Evolutionary conservation across 1,140 invertebrate genomes (phyloP), one percentile per base, ranked within the genome.

Genomic region (Euwallacea similis): DNA sequence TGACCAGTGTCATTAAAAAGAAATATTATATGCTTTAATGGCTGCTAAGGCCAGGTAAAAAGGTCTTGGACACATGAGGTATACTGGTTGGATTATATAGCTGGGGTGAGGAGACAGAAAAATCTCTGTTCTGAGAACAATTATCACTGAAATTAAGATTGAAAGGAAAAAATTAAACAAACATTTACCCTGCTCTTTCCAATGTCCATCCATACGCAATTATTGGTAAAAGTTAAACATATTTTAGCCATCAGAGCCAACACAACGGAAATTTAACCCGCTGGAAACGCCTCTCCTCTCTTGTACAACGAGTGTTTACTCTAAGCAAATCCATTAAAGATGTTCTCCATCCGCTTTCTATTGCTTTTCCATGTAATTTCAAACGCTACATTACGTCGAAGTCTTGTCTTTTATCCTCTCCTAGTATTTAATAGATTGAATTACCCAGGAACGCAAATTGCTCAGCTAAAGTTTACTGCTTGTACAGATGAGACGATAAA

Each of bases 301-400:
- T 55, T 8, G 64, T 54, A 55, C 10, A 66, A 66, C 53, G 54
- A 47, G n/a, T 62, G 58, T 62, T 69, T 69, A 69, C 43, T 9
- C 46, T 62, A 69, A 69, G 67, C 21, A 54, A 69, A 62, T 13
- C 59, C 42, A 54, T 62, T 62, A 69, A 69, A 55, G 67, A 62
- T 69, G 67, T 62, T 56, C 44, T 53, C 56, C 66, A 50, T 68
- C 56, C 66, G 66, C 66, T 55, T 62, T 69, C 55, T 68, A 68
- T 68, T 47, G 66, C 66, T 68, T 69, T 62, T 69, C 58, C 46
- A 62, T 62, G 67, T 68, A 69, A 69, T 62, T 69, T 44, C 50
- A 69, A 56, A 54, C 67, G 58, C 46, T 54, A 69, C 67, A 62
- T 62, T 69, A 62, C 67, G 58, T 56, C 44, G 10, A 56, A 68